Percentiles rank a stretch among this genome's conserved stretches.
Conservation (phyloP, 2,113 vertebrate genomes). For the Anser cygnoides region DNA sequence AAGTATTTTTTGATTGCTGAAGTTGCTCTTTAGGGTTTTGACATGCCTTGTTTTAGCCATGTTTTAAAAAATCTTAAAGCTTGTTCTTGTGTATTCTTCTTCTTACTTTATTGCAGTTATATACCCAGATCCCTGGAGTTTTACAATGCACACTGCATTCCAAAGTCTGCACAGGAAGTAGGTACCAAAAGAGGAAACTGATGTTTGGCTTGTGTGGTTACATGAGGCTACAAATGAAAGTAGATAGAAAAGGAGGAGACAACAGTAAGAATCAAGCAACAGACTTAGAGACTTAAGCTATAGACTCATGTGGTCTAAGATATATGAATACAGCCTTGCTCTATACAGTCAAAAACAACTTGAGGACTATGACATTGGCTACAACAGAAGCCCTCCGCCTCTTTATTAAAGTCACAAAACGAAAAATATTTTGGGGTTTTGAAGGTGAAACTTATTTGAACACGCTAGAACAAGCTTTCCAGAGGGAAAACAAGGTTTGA, state of each 20-base stretch:
- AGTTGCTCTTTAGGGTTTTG: neutral
- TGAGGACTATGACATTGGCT: neutral
- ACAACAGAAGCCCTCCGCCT: neutral
- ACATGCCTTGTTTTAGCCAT: neutral
- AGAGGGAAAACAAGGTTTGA: neutral
- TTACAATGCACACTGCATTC: neutral
- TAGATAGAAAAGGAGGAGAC: neutral
- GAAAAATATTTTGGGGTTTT: neutral
- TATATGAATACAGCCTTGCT: neutral
- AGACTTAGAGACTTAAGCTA: neutral
- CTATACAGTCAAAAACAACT: neutral
- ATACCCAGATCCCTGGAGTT: neutral
- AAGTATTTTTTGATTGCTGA: neutral
- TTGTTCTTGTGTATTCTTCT: neutral
- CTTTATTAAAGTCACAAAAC: neutral
- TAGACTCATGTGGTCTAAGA: neutral
- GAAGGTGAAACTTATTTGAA: neutral
- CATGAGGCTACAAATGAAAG: neutral
- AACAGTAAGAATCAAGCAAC: neutral
- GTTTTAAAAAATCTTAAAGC: neutral
- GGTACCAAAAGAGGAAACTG: neutral
- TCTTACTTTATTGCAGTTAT: neutral
- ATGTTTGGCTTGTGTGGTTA: neutral
- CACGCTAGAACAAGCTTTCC: neutral
- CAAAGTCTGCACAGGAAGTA: neutral